Conservation (phyloP, 2,888 invertebrate species). For the Entomobrya multifasciata region DNA sequence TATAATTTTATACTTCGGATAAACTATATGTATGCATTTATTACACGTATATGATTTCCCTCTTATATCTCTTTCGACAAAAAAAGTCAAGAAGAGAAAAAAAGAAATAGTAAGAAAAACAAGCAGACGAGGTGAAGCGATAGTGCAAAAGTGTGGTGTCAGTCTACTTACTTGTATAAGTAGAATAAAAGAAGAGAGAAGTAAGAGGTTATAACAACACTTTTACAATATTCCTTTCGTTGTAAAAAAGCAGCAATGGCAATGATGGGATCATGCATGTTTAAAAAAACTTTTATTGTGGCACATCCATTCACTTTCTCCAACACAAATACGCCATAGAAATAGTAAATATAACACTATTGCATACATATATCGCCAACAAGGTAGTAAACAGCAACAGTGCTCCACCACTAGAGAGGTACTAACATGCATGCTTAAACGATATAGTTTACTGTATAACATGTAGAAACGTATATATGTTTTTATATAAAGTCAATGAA, state of each 20-base stretch:
- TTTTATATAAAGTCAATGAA: background rate
- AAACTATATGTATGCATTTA: constrained; percentile 19
- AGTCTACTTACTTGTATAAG: background rate
- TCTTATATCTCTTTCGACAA: background rate
- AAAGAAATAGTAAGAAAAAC: background rate
- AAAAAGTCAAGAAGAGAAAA: constrained; percentile 11
- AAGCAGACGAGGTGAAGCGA: background rate
- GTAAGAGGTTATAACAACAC: constrained; percentile 20
- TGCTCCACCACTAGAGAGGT: background rate
- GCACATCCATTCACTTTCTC: background rate
- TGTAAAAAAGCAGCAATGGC: background rate
- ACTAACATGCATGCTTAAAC: background rate
- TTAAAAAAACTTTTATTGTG: constrained; percentile 1
- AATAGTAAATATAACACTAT: background rate
- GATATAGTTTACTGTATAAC: background rate
- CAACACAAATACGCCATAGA: background rate
- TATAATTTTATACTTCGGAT: background rate
- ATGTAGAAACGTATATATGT: constrained; percentile 1
- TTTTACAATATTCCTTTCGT: constrained; percentile 20
- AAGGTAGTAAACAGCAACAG: constrained; percentile 58
- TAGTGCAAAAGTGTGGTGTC: constrained; percentile 1
- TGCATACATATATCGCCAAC: no score
- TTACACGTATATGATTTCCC: background rate
- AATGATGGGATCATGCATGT: constrained; percentile 30
- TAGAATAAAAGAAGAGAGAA: background rate